These are phyloP conservation scores for Catharus ustulatus DNA, from an alignment of 2,797 vertebrate genomes.

Conservation along the genomic window DNA sequence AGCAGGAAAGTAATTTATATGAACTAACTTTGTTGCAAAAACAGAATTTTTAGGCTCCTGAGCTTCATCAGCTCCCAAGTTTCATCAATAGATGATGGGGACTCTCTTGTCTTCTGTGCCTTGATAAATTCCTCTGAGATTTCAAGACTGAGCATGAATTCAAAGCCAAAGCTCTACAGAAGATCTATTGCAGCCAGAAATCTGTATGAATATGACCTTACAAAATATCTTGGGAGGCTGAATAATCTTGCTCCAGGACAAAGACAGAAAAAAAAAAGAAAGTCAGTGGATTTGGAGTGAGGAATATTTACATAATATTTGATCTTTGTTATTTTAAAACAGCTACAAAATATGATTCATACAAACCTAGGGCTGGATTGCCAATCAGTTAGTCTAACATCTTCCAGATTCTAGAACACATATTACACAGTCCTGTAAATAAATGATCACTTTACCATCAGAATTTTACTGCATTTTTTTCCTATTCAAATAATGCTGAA, in stretches of 20 bases:
- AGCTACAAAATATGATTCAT: not conserved
- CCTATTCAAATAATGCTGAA: not conserved
- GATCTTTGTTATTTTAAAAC: not conserved
- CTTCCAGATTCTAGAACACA: not conserved
- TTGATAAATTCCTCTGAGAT: conserved; percentile 8
- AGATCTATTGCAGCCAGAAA: not conserved
- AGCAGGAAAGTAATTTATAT: not conserved
- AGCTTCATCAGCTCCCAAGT: not conserved
- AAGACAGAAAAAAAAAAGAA: not conserved
- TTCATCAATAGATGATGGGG: not conserved
- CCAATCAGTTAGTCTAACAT: not conserved
- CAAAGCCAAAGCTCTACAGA: not conserved
- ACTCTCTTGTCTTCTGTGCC: not conserved
- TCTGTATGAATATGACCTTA: not conserved
- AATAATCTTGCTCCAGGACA: conserved; percentile 22
- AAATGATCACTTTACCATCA: not conserved
- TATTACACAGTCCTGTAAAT: not conserved
- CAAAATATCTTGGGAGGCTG: not conserved
- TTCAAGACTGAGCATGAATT: not conserved
- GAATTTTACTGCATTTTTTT: not conserved
- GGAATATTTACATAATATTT: conserved; percentile 2
- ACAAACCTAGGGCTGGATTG: not conserved
- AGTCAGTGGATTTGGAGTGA: not conserved
- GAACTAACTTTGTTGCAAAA: not conserved
- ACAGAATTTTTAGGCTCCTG: not conserved